Evolutionary conservation across 2,888 invertebrate genomes (phyloP).

Genomic region (Gandaritis pyraliata): DNA sequence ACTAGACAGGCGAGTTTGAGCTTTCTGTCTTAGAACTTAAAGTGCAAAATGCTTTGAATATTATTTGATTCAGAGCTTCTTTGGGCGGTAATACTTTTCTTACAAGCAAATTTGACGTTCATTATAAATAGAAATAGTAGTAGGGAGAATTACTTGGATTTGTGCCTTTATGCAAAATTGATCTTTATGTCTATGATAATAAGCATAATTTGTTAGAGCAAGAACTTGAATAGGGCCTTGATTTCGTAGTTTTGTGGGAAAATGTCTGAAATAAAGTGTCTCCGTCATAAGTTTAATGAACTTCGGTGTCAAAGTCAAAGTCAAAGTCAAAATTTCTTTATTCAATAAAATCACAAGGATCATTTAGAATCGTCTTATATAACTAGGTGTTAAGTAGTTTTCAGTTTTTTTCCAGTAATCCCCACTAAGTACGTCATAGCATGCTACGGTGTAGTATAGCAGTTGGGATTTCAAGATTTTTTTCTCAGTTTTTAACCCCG

Average conservation of each 20-base stretch:
- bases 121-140: constrained; percentile 18
- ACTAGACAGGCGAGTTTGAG: constrained; percentile 6
- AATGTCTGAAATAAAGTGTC: constrained; percentile 15
- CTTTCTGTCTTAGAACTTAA: not conserved
- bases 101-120: constrained; percentile 18
- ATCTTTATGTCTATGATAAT: constrained; percentile 8
- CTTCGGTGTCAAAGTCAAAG: not conserved
- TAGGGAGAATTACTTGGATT: constrained; percentile 17
- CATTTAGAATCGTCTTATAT: not conserved
- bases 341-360: no score
- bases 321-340: no score
- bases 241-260: constrained; percentile 26
- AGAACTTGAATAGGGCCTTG: constrained; percentile 12
- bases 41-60: constrained; percentile 3
- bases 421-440: no score
- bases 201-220: constrained; percentile 3
- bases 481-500: no score
- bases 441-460: no score
- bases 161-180: constrained; percentile 3
- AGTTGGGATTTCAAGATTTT: no score
- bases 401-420: no score
- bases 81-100: not conserved
- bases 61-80: not conserved
- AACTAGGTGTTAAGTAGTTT: not conserved
- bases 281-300: constrained; percentile 9